Conservation (phyloP, 2,113 vertebrate species). For the Laterallus jamaicensis region DNA sequence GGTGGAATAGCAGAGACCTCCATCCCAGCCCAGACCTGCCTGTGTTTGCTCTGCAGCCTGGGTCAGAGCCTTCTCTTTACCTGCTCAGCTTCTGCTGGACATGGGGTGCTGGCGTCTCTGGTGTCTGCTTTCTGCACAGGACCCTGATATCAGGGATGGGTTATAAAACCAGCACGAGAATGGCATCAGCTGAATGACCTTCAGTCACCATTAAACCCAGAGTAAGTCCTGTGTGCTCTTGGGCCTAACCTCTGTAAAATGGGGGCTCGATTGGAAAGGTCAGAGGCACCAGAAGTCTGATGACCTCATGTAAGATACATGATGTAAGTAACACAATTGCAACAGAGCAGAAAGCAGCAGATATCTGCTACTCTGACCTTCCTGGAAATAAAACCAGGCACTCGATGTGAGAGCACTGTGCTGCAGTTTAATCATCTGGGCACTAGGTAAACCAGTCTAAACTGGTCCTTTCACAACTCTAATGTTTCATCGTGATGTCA, state of each 20-base stretch:
- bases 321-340: neutral
- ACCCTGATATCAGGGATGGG: neutral
- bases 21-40: neutral
- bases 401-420: neutral
- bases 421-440: neutral
- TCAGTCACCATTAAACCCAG: neutral
- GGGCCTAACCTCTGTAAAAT: neutral
- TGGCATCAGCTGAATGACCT: neutral
- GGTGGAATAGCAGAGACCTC: neutral
- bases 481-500: neutral
- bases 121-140: neutral
- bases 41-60: neutral
- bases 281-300: too few species aligned
- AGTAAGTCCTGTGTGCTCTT: neutral
- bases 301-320: accelerated
- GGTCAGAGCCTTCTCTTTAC: neutral
- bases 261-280: neutral
- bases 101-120: neutral
- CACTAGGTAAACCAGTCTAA: neutral
- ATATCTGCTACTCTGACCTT: neutral
- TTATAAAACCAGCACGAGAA: neutral
- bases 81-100: neutral
- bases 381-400: neutral
- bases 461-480: neutral
- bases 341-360: neutral